phyloP scores from a whole-genome alignment of 2,113 vertebrate species.

The Poecilia latipinna region DNA sequence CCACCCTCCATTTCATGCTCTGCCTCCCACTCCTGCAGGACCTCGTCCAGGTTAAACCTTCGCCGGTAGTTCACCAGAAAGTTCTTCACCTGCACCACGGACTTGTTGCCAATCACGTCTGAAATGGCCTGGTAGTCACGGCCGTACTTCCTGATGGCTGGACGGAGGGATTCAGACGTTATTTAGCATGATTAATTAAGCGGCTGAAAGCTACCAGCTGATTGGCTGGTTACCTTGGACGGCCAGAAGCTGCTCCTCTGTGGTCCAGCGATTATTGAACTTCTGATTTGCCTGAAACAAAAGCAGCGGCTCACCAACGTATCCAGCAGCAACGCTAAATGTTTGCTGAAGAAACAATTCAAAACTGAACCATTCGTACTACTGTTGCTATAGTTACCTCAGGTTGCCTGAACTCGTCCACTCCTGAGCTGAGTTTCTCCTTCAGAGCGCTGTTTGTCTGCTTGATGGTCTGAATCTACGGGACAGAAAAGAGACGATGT shows the following conservation, averaged over 20 bases:
- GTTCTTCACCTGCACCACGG: conserved; percentile 97
- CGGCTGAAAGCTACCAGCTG: not conserved
- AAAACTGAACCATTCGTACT: too few relatives aligned
- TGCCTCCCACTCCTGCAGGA: conserved; percentile 97
- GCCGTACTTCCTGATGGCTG: conserved; percentile 96
- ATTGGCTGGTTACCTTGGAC: conserved; percentile 88
- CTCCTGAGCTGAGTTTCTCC: conserved; percentile 89
- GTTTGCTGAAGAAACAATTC: too few relatives aligned
- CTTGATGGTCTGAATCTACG: conserved; percentile 95
- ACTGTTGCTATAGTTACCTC: conserved; percentile 82
- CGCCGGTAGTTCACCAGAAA: conserved; percentile 98
- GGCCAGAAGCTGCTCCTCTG: conserved; percentile 96
- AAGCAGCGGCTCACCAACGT: not conserved
- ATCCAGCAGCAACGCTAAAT: not conserved
- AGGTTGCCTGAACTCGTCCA: conserved; percentile 87
- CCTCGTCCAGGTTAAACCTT: conserved; percentile 97
- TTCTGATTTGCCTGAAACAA: conserved; percentile 87
- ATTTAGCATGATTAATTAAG: not conserved
- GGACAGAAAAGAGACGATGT: not conserved
- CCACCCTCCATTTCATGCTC: conserved; percentile 89
- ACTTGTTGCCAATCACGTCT: conserved; percentile 98
- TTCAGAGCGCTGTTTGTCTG: conserved; percentile 93
- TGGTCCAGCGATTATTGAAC: conserved; percentile 96
- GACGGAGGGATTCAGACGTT: not conserved
- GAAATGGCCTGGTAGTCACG: conserved; percentile 97